Evolutionary conservation across 2,888 invertebrate species (phyloP).

Genomic region (Ecliptopera silaceata): DNA sequence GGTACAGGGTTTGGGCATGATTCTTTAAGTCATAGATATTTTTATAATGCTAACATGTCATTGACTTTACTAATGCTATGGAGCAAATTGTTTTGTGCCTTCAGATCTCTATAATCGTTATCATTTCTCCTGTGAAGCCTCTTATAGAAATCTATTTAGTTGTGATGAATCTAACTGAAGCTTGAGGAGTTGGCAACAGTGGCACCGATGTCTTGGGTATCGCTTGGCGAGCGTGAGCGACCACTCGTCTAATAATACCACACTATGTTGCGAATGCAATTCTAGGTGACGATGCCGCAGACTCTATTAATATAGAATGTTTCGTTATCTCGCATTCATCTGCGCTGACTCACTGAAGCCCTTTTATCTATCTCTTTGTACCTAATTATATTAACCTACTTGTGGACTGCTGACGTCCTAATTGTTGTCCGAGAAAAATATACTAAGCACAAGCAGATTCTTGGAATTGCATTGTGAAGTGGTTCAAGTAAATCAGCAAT

Average conservation of each 20-base stretch:
- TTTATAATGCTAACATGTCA: too few species aligned
- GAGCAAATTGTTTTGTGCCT: too few species aligned
- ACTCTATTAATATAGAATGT: conserved; percentile 53
- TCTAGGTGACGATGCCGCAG: conserved; percentile 62
- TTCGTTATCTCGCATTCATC: conserved; percentile 54
- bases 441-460: background rate
- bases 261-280: conserved; percentile 64
- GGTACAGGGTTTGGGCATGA: too few species aligned
- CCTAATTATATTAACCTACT: conserved; percentile 17
- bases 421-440: too few species aligned
- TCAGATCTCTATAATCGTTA: too few species aligned
- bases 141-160: background rate
- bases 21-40: too few species aligned
- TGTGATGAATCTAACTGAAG: conserved; percentile 3
- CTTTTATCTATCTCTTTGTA: conserved; percentile 17
- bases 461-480: background rate
- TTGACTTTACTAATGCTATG: too few species aligned
- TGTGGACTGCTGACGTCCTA: conserved; percentile 24
- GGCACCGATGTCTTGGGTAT: conserved; percentile 12
- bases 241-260: conserved; percentile 49
- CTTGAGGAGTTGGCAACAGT: conserved; percentile 12
- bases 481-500: background rate
- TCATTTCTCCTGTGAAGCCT: too few species aligned
- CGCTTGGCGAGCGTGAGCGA: conserved; percentile 49
- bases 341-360: conserved; percentile 51